These are phyloP conservation scores for Brenthis hecate DNA, from an alignment of 2,888 invertebrate genomes.

Conservation along the genomic window DNA sequence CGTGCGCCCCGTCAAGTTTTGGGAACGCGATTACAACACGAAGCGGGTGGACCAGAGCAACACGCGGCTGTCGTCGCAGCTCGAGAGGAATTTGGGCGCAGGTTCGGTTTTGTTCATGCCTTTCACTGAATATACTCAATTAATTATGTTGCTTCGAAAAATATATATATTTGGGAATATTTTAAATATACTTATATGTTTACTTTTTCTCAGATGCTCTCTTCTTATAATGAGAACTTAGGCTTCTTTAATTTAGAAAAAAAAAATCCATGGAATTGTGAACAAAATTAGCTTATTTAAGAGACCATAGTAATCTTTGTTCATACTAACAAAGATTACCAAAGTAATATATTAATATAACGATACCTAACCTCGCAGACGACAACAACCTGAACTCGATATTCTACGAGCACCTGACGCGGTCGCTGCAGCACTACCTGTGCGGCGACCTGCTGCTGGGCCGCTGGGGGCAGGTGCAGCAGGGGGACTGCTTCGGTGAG, in stretches of 20 bases:
- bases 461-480: slow-evolving; percentile 97
- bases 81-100: slow-evolving; percentile 94
- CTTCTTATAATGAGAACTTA: too few relatives aligned
- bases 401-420: slow-evolving; percentile 98
- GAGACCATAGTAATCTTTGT: too few relatives aligned
- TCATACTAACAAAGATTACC: too few relatives aligned
- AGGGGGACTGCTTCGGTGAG: slow-evolving; percentile 95
- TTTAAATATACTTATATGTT: background rate
- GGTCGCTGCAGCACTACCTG: slow-evolving; percentile 96
- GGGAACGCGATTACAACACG: slow-evolving; percentile 99
- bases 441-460: slow-evolving; percentile 96
- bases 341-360: too few relatives aligned
- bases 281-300: too few relatives aligned
- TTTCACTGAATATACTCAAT: background rate
- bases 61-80: slow-evolving; percentile 95
- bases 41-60: slow-evolving; percentile 98
- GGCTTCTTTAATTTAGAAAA: too few relatives aligned
- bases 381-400: slow-evolving; percentile 99
- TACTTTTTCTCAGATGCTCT: slow-evolving; percentile 1
- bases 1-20: slow-evolving; percentile 99
- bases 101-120: slow-evolving; percentile 48
- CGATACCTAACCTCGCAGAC: slow-evolving; percentile 79
- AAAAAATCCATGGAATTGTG: too few relatives aligned
- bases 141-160: too few relatives aligned
- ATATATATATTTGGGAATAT: background rate